Evolutionary conservation across 2,113 vertebrate species (phyloP).

Genomic region (Columbina picui): DNA sequence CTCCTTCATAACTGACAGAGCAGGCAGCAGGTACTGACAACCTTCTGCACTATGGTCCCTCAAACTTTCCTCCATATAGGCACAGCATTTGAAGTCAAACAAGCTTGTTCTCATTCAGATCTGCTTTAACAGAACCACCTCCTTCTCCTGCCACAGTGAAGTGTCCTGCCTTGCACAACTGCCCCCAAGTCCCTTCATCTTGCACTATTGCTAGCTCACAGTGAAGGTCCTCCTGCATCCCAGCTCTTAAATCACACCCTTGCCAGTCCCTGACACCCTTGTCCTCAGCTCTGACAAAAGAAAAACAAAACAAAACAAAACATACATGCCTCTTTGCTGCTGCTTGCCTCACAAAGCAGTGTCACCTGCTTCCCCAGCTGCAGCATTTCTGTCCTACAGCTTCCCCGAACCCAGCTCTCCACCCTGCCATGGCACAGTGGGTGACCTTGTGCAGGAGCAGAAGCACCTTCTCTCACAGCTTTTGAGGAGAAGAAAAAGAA

Average conservation of each 20-base stretch:
- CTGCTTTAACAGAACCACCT: not conserved
- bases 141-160: not conserved
- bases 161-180: accelerated
- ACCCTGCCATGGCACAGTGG: accelerated
- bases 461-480: not conserved
- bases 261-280: not conserved
- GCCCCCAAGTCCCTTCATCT: not conserved
- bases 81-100: not conserved
- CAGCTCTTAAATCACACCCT: not conserved
- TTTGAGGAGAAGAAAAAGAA: not conserved
- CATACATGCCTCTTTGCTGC: not conserved
- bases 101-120: not conserved
- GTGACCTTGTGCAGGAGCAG: not conserved
- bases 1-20: not conserved
- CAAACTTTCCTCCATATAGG: not conserved
- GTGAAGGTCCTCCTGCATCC: not conserved
- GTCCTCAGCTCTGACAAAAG: not conserved
- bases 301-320: not conserved
- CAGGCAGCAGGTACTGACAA: not conserved
- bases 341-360: not conserved
- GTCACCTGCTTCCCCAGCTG: not conserved
- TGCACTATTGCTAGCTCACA: not conserved
- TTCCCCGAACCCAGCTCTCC: not conserved
- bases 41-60: not conserved
- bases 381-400: not conserved